Evolutionary conservation across 2,797 vertebrate species (phyloP), one percentile per base, ranked within the genome.

Genomic region (Sebastes trivittatus): DNA sequence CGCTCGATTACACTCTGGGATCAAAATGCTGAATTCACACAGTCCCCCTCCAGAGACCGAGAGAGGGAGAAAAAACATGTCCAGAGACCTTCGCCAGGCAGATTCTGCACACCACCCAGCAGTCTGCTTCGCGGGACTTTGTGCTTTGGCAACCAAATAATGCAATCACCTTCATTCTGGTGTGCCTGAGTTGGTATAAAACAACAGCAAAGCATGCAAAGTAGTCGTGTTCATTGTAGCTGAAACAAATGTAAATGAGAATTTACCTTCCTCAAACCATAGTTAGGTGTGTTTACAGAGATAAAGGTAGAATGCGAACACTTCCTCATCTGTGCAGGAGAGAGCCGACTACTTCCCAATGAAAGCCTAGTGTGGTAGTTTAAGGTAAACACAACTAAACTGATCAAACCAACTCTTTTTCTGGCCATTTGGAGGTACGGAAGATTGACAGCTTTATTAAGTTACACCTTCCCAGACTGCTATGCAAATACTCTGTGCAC

Each of bases 1-100:
- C 78, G 91, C 91, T 94, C 89, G 81, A 94, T 94, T 93, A 93
- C 91, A 78, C 91, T 80, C 85, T 20, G 77, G 87, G 93, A 94
- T 93, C 92, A 94, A 89, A 92, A 92, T 89, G 90, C 92, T 91
- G 91, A 94, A 93, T 89, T 92, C 88, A 90, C 93, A 88, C 80
- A 84, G 84, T 83, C 85, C 14, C 42, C 75, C 76, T 83, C 81
- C 66, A 66, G 75, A 78, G 85, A 84, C 30, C 64, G 22, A 71
- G 23, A 64, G 27, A 29, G 22, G 2, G 14, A 54, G 36, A 60
- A 58, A 8, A 68, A 62, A 74, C 85, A 65, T 49, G 80, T 81
- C 83, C 80, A 55, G 63, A 87, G 84, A 88, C 86, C 82, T 87
- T 88, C 11, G 5, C 20, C 59, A 16, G 75, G 65, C 49, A 70